A percentile compares a stretch with the other conserved stretches of the same genome.
Evolutionary conservation across 2,888 invertebrate species (phyloP).

Genomic region (Teinopalpus imperialis): DNA sequence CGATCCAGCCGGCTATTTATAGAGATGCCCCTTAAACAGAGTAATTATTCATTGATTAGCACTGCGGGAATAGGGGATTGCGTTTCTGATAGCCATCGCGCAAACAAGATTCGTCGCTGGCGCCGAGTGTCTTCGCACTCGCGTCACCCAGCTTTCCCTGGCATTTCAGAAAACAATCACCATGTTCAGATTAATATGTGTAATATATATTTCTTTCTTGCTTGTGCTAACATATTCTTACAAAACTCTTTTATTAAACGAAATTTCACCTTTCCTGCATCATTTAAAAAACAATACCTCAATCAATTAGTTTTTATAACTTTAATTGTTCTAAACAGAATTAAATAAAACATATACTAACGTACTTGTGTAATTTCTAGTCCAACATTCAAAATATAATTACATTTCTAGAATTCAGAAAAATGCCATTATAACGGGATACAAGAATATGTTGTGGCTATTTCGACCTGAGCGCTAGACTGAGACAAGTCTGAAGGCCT

Average conservation of each 20-base stretch:
- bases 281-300: too few species aligned
- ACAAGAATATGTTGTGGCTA: conserved; percentile 7
- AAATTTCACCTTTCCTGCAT: too few species aligned
- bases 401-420: conserved; percentile 17
- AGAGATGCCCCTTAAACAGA: conserved; percentile 82
- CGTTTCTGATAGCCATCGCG: conserved; percentile 79
- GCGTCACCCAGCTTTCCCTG: conserved; percentile 28
- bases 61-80: conserved; percentile 81
- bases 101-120: conserved; percentile 76
- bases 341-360: too few species aligned
- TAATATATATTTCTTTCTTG: too few species aligned
- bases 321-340: too few species aligned
- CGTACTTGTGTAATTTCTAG: not conserved
- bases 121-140: conserved; percentile 56
- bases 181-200: too few species aligned
- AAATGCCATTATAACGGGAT: conserved; percentile 20
- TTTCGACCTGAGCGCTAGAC: conserved; percentile 12
- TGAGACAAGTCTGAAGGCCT: conserved; percentile 8
- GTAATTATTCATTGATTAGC: conserved; percentile 83
- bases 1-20: conserved; percentile 81
- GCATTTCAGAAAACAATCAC: conserved; percentile 28
- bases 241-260: too few species aligned
- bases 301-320: too few species aligned
- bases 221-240: too few species aligned
- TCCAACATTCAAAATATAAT: conserved; percentile 1